Conservation (phyloP, 2,888 invertebrate genomes). For the Beris chalybata region DNA sequence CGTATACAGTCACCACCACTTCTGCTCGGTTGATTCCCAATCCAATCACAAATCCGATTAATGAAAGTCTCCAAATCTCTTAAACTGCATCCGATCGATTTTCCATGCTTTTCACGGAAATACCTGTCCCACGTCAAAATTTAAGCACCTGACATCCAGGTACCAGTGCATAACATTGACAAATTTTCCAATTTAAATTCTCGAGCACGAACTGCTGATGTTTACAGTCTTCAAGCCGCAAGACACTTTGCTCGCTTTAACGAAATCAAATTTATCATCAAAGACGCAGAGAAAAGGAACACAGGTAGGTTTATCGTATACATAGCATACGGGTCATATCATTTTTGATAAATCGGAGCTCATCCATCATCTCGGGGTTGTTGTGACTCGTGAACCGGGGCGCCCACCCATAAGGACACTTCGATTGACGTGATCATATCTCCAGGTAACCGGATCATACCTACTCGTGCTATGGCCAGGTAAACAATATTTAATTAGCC, state of each 20-base stretch:
- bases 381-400: not conserved
- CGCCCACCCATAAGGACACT: conserved; percentile 5
- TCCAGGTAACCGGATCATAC: not conserved
- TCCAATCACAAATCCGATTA: too few species aligned
- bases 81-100: not conserved
- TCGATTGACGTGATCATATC: conserved; percentile 1
- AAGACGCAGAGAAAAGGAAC: too few species aligned
- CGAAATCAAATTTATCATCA: conserved; percentile 12
- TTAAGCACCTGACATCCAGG: not conserved
- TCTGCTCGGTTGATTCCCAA: too few species aligned
- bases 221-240: conserved; percentile 25
- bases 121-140: not conserved
- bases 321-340: conserved; percentile 8
- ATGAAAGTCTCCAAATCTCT: too few species aligned
- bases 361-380: conserved; percentile 31
- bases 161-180: not conserved
- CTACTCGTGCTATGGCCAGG: too few species aligned
- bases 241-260: not conserved
- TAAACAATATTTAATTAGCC: too few species aligned
- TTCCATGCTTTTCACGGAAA: not conserved
- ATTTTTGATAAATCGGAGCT: conserved; percentile 10
- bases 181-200: conserved; percentile 39
- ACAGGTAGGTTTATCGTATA: conserved; percentile 23
- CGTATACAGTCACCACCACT: too few species aligned
- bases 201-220: conserved; percentile 37